Evolutionary conservation across 2,888 invertebrate genomes (phyloP), one percentile per base, ranked within the genome.

Genomic region (Caenorhabditis sp.): DNA sequence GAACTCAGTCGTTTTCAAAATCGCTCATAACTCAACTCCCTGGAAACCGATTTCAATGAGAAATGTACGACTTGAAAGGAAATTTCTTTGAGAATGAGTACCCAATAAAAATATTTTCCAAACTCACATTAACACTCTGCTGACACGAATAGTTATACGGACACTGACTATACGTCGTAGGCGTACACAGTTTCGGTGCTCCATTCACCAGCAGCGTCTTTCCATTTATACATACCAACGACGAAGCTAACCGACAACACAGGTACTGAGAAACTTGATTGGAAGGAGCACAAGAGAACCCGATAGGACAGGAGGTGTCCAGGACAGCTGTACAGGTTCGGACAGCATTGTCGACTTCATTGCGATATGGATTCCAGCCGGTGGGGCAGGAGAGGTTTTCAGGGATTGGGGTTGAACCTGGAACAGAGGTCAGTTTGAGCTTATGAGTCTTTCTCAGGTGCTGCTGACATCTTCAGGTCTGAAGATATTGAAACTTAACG

Each of bases 211-310:
- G 58, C 38, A 80, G 63, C 2, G 89, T 82, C 4, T 82, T 72
- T 10, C 85, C 87, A 26, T 81, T 82, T 61, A 88, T 86, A 47
- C 89, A 87, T 19, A 87, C 74, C 16, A 90, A 84, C 19, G 86
- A 81, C 10, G 85, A 75, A 8, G 91, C 90, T n/a, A 90, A 61
- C 1, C 90, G 86, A 63, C 91, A 91, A 72, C 91, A 91, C 7
- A 90, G 54, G 59, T 88, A 91, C 22, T 86, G 74, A 1, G 82
- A 64, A 26, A 73, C 28, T 38, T 77, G 80, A 10, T 76, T 79
- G 0, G 86, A 79, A 8, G 89, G 88, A 24, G 88, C 86, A 76
- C 88, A 89, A 0, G 89, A 89, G 74, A 83, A 89, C 4, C 89
- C 89, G 47, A 70, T 64, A 0, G 89, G 88, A 76, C 89, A 89